A percentile compares a stretch with the other conserved stretches of the same genome.
These are phyloP conservation scores for Ophthalmolycus amberensis DNA, from an alignment of 2,113 vertebrate genomes.

Conservation along the genomic window DNA sequence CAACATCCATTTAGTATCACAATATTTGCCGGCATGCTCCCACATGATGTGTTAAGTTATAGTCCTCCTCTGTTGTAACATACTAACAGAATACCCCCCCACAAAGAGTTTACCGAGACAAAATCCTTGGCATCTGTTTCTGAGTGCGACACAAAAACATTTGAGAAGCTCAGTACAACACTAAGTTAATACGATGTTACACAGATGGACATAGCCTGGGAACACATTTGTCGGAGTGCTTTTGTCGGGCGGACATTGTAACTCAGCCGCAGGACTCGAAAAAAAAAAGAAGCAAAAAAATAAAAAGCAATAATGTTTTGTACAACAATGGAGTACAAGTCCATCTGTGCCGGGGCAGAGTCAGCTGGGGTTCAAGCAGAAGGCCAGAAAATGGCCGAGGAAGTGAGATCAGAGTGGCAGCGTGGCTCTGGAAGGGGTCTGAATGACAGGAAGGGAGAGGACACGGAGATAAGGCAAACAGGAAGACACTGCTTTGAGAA, in stretches of 20 bases:
- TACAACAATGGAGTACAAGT: slow-evolving; percentile 5
- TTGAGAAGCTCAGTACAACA: not conserved
- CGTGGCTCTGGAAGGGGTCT: slow-evolving; percentile 55
- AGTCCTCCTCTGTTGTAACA: not conserved
- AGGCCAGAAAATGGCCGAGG: slow-evolving; percentile 67
- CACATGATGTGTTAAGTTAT: not conserved
- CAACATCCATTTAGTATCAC: slow-evolving; percentile 5
- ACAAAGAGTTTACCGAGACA: not conserved
- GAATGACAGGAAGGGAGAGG: slow-evolving; percentile 70
- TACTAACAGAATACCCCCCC: not conserved
- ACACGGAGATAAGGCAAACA: slow-evolving; percentile 58
- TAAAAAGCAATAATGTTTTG: not conserved
- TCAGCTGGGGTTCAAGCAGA: slow-evolving; percentile 20
- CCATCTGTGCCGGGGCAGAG: slow-evolving; percentile 32
- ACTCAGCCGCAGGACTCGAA: not conserved
- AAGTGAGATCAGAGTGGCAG: slow-evolving; percentile 69
- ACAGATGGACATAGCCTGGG: not conserved
- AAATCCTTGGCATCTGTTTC: slow-evolving; percentile 5
- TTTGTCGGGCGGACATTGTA: slow-evolving; percentile 22
- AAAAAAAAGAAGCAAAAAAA: not conserved
- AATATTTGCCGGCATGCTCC: slow-evolving; percentile 17
- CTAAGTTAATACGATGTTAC: not conserved
- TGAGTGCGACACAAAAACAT: not conserved
- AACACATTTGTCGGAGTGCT: not conserved
- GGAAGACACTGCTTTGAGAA: slow-evolving; percentile 60